Evolutionary conservation across 2,113 vertebrate species (phyloP).

Genomic region (Phalacrocorax pelagicus): DNA sequence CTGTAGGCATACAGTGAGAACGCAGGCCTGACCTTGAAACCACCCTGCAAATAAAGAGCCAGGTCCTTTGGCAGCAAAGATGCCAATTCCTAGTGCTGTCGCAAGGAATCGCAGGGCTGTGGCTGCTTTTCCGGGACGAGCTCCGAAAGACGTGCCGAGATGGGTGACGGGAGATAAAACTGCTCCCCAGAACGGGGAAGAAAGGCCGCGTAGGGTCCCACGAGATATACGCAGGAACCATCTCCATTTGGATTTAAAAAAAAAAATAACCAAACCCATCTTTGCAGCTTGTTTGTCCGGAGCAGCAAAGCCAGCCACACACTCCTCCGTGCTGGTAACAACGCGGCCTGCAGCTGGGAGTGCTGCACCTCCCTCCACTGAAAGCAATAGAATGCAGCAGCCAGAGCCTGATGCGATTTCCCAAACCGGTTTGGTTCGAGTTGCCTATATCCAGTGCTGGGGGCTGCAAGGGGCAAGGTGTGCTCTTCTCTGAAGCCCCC

Average conservation of each 20-base stretch:
- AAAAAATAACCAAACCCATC: neutral
- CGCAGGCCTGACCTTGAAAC: neutral
- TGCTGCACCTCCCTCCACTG: neutral
- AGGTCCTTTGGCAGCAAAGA: neutral
- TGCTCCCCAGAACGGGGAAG: neutral
- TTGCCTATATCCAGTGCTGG: neutral
- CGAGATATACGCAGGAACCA: rapidly evolving
- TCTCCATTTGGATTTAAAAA: neutral
- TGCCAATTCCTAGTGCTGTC: neutral
- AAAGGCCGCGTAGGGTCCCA: neutral
- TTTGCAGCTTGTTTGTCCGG: neutral
- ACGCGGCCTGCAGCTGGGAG: neutral
- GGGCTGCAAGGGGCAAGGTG: neutral
- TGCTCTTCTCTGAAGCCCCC: neutral
- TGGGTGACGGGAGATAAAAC: neutral
- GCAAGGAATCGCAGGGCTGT: rapidly evolving
- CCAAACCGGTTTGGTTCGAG: neutral
- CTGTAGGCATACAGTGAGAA: neutral
- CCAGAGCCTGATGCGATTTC: neutral
- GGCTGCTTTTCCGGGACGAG: neutral
- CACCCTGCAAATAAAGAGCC: neutral
- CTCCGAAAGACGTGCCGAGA: neutral
- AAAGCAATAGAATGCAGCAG: neutral
- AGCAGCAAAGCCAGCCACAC: neutral
- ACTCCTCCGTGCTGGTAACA: neutral